phyloP scores from a whole-genome alignment of 1,140 invertebrate genomes.

The Scaptomyza hsui region DNA sequence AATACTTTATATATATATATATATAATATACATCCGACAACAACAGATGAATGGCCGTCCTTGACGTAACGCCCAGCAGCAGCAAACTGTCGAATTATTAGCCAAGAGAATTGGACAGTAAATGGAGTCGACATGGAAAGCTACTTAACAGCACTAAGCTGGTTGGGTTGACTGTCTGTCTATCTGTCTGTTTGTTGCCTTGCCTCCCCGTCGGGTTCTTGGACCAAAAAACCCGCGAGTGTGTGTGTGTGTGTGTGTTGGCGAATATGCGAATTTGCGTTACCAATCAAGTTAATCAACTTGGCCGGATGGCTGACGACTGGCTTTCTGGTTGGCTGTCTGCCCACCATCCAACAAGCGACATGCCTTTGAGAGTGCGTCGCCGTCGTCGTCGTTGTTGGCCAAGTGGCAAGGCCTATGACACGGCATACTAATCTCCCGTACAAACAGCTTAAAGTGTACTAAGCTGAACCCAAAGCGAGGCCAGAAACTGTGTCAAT shows the following conservation, averaged over 20 bases:
- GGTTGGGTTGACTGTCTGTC: conserved; percentile 17
- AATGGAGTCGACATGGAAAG: conserved; percentile 61
- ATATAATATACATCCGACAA: conserved; percentile 13
- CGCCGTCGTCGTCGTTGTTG: conserved; percentile 12
- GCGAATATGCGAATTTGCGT: conserved; percentile 76
- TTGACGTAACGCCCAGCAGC: conserved; percentile 72
- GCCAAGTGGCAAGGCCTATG: conserved; percentile 41
- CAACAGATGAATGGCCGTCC: conserved; percentile 74
- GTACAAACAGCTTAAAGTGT: conserved; percentile 38
- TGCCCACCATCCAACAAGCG: conserved; percentile 59
- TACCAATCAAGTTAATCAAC: conserved; percentile 83
- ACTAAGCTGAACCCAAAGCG: conserved; percentile 44
- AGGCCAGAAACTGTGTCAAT: conserved; percentile 78
- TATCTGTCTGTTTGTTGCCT: conserved; percentile 12
- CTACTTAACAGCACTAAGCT: conserved; percentile 70
- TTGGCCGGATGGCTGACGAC: conserved; percentile 67
- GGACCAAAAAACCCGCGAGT: conserved; percentile 29
- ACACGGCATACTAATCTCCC: conserved; percentile 51
- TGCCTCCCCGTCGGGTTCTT: conserved; percentile 50
- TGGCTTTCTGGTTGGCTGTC: conserved; percentile 43
- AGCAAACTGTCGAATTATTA: conserved; percentile 51
- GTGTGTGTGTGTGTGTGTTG: conserved; percentile 59
- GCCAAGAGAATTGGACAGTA: conserved; percentile 59
- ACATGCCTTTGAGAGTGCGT: conserved; percentile 73
- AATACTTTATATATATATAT: conserved; percentile 15